Conservation (phyloP, 2,888 invertebrate genomes). For the Caenorhabditis macrosperma region DNA sequence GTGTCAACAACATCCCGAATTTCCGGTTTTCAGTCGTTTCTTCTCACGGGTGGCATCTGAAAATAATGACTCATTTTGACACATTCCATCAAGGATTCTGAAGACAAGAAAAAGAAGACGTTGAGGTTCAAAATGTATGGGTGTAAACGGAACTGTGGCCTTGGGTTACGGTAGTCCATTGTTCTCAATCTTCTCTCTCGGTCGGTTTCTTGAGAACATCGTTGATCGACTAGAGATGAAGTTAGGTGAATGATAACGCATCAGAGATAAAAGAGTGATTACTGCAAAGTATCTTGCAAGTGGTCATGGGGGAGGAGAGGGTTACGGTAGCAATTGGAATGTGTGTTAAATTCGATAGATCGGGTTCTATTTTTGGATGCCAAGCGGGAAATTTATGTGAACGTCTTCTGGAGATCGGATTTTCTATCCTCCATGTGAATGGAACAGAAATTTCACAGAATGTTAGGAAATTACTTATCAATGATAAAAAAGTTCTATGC, state of each 20-base stretch:
- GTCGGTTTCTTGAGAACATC: constrained; percentile 3
- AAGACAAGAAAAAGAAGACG: no score
- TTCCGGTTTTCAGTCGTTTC: constrained; percentile 27
- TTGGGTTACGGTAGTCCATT: constrained; percentile 32
- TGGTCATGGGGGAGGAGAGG: not conserved
- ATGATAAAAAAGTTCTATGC: no score
- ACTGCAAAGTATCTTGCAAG: not conserved
- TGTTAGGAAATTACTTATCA: no score
- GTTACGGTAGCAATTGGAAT: not conserved
- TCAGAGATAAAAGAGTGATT: not conserved
- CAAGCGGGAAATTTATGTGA: no score
- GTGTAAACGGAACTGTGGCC: not conserved
- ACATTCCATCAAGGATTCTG: no score
- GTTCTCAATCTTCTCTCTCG: not conserved
- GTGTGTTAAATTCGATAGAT: no score
- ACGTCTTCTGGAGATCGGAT: no score
- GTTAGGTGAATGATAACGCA: no score
- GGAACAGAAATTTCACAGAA: no score
- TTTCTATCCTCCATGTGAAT: no score
- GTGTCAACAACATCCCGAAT: not conserved
- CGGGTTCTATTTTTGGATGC: no score
- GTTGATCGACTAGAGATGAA: constrained; percentile 2
- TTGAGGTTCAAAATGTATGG: not conserved
- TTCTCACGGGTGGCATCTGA: no score
- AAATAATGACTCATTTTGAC: not conserved